Conservation (phyloP, 2,113 vertebrate species). For the Otolemur garnettii region DNA sequence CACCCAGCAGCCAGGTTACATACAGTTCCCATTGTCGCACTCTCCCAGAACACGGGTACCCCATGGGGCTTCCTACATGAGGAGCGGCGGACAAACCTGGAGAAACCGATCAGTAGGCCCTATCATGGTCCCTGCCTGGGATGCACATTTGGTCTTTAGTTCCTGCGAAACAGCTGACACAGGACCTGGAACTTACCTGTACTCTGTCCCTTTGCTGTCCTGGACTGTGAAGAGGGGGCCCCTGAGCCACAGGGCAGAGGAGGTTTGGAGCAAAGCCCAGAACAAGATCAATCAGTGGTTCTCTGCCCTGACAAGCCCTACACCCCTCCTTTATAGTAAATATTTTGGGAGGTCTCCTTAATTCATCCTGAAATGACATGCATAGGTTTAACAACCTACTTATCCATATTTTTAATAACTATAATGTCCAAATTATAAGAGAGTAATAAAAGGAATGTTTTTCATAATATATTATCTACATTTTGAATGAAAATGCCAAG, state of each 20-base stretch:
- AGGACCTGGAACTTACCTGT: neutral
- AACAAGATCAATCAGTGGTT: neutral
- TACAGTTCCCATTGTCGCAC: neutral
- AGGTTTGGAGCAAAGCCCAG: neutral
- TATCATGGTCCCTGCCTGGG: fast-evolving
- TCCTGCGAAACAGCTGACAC: neutral
- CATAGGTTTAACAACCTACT: neutral
- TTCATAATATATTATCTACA: neutral
- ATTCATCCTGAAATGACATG: neutral
- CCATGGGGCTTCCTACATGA: neutral
- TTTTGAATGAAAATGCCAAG: neutral
- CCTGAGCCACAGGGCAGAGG: neutral
- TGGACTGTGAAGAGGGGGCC: neutral
- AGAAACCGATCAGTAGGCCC: neutral
- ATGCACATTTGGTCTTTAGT: no score
- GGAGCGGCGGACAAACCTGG: neutral
- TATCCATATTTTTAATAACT: neutral
- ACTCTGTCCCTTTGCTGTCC: neutral
- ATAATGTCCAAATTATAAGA: neutral
- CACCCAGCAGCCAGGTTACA: neutral
- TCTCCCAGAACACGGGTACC: conserved; percentile 50
- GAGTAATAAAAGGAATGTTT: neutral
- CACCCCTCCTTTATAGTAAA: neutral
- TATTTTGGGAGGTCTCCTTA: neutral
- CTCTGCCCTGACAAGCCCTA: neutral